Evolutionary conservation across 2,888 invertebrate genomes (phyloP).

Genomic region (Mycalesis mineus): DNA sequence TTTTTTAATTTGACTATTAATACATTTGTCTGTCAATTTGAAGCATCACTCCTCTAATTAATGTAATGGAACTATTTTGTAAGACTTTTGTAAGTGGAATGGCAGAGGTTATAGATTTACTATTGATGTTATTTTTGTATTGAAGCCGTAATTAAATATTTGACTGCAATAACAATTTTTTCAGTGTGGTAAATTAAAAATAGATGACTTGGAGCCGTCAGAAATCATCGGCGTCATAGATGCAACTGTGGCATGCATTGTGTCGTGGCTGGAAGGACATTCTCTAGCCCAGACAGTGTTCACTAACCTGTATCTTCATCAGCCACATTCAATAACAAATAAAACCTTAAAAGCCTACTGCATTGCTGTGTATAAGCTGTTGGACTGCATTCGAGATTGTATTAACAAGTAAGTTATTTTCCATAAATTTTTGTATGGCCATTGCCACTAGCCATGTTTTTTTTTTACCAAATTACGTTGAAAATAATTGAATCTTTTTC

Average conservation of each 20-base stretch:
- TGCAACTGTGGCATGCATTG: constrained; percentile 94
- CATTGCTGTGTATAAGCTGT: constrained; percentile 90
- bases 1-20: too few relatives aligned
- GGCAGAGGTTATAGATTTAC: too few relatives aligned
- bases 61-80: too few relatives aligned
- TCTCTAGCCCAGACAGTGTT: constrained; percentile 98
- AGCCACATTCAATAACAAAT: constrained; percentile 90
- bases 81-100: too few relatives aligned
- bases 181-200: constrained; percentile 86
- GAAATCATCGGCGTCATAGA: constrained; percentile 97
- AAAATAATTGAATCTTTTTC: too few relatives aligned
- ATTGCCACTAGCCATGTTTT: too few relatives aligned
- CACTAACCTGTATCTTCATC: constrained; percentile 96
- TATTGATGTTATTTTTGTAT: too few relatives aligned
- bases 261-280: constrained; percentile 98
- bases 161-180: constrained; percentile 20
- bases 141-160: too few relatives aligned
- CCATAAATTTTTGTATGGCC: not conserved
- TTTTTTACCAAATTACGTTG: too few relatives aligned
- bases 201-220: constrained; percentile 84
- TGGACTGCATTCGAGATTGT: constrained; percentile 93
- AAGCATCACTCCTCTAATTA: too few relatives aligned
- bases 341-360: constrained; percentile 91
- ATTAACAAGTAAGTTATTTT: constrained; percentile 84
- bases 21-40: too few relatives aligned